Evolutionary conservation across 2,888 invertebrate species (phyloP).

Genomic region (Cerastis rubricosa): DNA sequence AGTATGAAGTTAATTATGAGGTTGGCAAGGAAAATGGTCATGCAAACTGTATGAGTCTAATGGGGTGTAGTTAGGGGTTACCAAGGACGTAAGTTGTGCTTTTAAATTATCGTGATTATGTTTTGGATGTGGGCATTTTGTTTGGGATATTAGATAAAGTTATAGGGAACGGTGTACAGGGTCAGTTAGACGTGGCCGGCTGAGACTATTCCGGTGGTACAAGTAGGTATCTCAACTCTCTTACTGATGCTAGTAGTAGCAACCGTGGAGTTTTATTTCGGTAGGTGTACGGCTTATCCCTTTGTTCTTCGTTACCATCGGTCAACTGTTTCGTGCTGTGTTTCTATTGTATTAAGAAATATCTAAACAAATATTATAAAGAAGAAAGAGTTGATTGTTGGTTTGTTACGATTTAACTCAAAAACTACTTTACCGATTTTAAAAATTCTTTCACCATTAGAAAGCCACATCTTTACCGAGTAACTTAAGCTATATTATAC

Average conservation of each 20-base stretch:
- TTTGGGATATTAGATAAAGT: not conserved
- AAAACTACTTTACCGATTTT: no score
- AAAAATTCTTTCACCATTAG: no score
- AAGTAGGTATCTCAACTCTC: not conserved
- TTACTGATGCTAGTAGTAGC: not conserved
- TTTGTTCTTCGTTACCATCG: not conserved
- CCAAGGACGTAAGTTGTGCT: not conserved
- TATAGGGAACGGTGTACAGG: not conserved
- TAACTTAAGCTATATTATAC: no score
- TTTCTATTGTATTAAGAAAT: no score
- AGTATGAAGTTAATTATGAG: slow-evolving; percentile 12
- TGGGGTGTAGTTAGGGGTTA: not conserved
- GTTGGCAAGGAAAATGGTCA: slow-evolving; percentile 15
- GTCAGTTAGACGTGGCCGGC: no score
- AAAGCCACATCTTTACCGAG: no score
- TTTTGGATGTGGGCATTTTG: not conserved
- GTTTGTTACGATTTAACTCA: no score
- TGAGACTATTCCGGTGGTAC: not conserved
- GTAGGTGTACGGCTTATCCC: not conserved
- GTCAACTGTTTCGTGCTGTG: no score
- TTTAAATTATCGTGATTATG: slow-evolving; percentile 12
- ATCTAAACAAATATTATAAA: no score
- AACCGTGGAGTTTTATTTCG: not conserved
- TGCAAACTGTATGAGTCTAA: slow-evolving; percentile 31
- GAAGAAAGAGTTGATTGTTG: no score